Conservation (phyloP, 2,797 vertebrate species). For the Sciurus vulgaris region DNA sequence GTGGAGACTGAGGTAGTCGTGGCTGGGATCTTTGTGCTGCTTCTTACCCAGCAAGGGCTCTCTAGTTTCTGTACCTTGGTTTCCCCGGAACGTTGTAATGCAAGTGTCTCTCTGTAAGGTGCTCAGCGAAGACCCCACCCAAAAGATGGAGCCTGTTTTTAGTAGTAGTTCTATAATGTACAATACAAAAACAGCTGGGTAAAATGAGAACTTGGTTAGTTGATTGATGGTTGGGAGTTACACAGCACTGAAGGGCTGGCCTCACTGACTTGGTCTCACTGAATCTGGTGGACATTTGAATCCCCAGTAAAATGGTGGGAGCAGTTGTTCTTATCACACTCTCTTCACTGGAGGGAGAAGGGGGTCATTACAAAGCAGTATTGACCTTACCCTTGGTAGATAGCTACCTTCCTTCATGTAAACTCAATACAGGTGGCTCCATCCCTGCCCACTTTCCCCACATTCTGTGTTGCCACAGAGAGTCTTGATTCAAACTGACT, state of each 20-base stretch:
- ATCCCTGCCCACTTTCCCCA: neutral
- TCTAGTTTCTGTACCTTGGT: neutral
- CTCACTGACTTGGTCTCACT: neutral
- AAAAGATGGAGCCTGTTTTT: neutral
- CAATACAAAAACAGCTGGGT: neutral
- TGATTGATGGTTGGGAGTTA: neutral
- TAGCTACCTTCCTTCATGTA: neutral
- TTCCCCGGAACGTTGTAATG: too few relatives aligned
- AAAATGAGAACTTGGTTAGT: neutral
- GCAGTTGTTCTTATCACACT: neutral
- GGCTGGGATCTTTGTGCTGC: neutral
- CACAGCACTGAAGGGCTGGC: neutral
- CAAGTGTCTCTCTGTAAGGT: neutral
- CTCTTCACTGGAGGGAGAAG: neutral
- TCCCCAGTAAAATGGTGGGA: neutral
- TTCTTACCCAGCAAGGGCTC: neutral
- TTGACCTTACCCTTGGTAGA: neutral
- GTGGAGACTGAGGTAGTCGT: fast-evolving
- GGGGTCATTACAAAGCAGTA: neutral
- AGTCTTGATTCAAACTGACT: neutral
- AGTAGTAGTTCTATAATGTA: neutral
- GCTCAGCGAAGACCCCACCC: neutral
- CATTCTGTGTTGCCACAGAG: neutral
- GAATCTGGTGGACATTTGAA: neutral
- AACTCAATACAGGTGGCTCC: too few relatives aligned